Evolutionary conservation across 2,113 vertebrate species (phyloP).

Genomic region (Brevimyrus niger): DNA sequence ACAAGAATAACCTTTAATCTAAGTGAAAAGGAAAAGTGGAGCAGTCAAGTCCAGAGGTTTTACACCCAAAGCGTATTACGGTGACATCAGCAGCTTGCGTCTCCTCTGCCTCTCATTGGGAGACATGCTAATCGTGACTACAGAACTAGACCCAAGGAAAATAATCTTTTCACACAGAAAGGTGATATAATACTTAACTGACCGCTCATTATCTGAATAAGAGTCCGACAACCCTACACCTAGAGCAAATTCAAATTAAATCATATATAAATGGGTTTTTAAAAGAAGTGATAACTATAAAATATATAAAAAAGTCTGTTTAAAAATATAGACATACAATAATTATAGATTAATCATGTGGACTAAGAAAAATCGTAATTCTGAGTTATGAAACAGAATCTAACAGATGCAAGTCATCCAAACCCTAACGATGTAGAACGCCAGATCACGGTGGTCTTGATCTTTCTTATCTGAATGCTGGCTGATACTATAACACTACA

Average conservation of each 20-base stretch:
- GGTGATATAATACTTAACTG: not conserved
- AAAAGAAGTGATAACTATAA: not conserved
- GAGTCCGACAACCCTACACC: not conserved
- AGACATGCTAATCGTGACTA: not conserved
- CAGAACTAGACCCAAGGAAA: not conserved
- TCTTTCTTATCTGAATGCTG: not conserved
- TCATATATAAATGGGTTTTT: not conserved
- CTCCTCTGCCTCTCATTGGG: not conserved
- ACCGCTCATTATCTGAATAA: not conserved
- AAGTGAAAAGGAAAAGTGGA: not conserved
- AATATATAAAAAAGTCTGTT: not conserved
- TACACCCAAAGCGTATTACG: not conserved
- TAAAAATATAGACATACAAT: not conserved
- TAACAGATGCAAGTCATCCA: not conserved
- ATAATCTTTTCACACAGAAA: not conserved
- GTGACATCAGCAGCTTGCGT: not conserved
- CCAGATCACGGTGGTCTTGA: not conserved
- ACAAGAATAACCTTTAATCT: conserved; percentile 13
- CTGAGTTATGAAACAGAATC: not conserved
- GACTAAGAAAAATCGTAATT: not conserved
- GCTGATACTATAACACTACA: not conserved
- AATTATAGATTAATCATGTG: not conserved
- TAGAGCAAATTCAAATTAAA: not conserved
- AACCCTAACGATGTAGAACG: not conserved
- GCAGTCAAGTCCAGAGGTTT: not conserved